phyloP scores from a whole-genome alignment of 2,113 vertebrate species.

The Brachirus orientalis region DNA sequence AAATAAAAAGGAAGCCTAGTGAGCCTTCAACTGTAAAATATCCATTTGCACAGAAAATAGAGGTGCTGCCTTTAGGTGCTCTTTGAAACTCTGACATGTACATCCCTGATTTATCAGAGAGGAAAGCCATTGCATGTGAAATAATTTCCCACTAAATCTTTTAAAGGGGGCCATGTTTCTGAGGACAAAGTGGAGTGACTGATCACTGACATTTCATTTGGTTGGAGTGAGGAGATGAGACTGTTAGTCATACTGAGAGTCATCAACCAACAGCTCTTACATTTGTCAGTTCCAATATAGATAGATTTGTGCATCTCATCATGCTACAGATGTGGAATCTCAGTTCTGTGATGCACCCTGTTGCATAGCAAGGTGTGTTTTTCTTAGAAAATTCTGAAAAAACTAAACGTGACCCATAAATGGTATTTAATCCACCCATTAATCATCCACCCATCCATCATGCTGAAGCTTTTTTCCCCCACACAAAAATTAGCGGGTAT shows the following conservation, averaged over 20 bases:
- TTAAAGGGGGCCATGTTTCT: conserved; percentile 24
- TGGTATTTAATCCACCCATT: no score
- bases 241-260: conserved; percentile 30
- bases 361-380: no score
- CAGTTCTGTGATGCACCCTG: no score
- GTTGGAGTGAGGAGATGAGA: conserved; percentile 17
- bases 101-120: conserved; percentile 18
- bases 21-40: conserved; percentile 18
- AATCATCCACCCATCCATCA: no score
- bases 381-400: no score
- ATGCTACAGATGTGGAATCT: no score
- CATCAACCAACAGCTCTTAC: conserved; percentile 2
- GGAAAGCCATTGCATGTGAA: neutral
- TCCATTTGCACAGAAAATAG: conserved; percentile 24
- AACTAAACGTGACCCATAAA: no score
- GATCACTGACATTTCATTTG: conserved; percentile 36
- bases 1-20: no score
- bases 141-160: conserved; percentile 7
- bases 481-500: no score
- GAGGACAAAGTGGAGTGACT: conserved; percentile 21
- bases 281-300: neutral
- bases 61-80: conserved; percentile 16
- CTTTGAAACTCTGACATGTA: conserved; percentile 1
- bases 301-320: neutral
- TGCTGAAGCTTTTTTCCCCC: no score